phyloP scores from a whole-genome alignment of 1,140 invertebrate species.

The Ceratina japonica region DNA sequence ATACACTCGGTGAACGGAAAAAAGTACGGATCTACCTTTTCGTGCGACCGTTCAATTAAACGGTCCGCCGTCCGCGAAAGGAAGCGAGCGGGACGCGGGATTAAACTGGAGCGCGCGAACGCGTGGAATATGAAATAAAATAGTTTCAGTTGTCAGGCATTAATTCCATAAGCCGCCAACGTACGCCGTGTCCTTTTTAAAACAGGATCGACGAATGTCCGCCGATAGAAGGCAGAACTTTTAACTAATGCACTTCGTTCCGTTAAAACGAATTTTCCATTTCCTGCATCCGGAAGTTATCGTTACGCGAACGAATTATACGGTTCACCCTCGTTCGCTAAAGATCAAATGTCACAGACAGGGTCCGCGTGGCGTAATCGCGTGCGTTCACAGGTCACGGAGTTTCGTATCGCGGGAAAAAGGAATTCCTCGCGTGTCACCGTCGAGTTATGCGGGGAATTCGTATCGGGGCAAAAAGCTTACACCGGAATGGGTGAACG shows the following conservation, averaged over 20 bases:
- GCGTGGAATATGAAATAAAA: constrained; percentile 3
- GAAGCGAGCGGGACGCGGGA: not conserved
- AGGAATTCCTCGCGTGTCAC: constrained; percentile 23
- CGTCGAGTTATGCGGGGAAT: constrained; percentile 20
- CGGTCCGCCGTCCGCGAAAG: too few relatives aligned
- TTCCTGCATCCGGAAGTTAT: not conserved
- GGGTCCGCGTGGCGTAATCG: not conserved
- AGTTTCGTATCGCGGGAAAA: not conserved
- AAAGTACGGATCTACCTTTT: constrained; percentile 14
- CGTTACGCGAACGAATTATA: not conserved
- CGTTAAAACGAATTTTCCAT: not conserved
- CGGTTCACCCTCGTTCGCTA: too few relatives aligned
- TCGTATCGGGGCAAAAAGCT: not conserved
- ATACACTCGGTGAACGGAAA: constrained; percentile 46
- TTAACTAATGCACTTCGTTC: not conserved
- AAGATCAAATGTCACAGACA: not conserved
- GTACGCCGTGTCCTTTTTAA: not conserved
- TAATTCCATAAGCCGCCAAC: not conserved
- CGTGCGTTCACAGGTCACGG: too few relatives aligned
- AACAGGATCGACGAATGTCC: not conserved
- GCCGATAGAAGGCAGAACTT: too few relatives aligned
- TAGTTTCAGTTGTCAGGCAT: not conserved
- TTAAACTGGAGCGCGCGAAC: constrained; percentile 2
- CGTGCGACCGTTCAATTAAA: not conserved
- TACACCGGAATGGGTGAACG: not conserved